Evolutionary conservation across 2,888 invertebrate species (phyloP).

Genomic region (Drosophila ezoana): DNA sequence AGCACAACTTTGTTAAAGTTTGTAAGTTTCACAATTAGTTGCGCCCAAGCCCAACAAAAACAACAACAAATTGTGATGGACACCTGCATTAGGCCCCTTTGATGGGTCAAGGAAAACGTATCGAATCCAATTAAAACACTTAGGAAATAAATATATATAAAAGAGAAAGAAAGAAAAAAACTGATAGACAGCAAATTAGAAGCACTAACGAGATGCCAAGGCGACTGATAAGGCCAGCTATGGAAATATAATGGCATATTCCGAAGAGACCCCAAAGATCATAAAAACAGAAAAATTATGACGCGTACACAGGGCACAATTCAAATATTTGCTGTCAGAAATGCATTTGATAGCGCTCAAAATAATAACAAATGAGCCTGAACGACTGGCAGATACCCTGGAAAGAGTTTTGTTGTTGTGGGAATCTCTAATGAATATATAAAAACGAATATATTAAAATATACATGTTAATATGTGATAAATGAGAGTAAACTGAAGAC

Average conservation of each 20-base stretch:
- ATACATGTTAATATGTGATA: too few relatives aligned
- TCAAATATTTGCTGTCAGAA: constrained; percentile 40
- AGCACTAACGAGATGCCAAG: constrained; percentile 23
- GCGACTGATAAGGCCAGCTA: constrained; percentile 15
- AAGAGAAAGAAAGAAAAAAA: constrained; percentile 10
- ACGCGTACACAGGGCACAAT: constrained; percentile 5
- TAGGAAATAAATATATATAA: background rate
- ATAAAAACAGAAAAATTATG: constrained; percentile 21
- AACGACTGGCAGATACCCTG: constrained; percentile 1
- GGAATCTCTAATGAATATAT: background rate
- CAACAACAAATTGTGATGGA: constrained; percentile 17
- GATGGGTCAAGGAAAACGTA: constrained; percentile 33
- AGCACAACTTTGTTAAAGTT: constrained; percentile 3
- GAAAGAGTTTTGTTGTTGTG: too few relatives aligned
- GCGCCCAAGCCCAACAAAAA: background rate
- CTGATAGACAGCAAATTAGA: constrained; percentile 41
- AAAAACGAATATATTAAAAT: background rate
- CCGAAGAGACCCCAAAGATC: constrained; percentile 9
- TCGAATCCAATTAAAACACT: constrained; percentile 25
- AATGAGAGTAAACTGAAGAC: too few relatives aligned
- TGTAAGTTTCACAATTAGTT: constrained; percentile 19
- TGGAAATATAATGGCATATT: constrained; percentile 7
- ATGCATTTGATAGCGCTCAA: constrained; percentile 20
- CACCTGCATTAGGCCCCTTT: constrained; percentile 25
- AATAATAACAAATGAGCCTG: background rate